Evolutionary conservation across 2,797 vertebrate genomes (phyloP).

Genomic region (Kryptolebias ocellatus): DNA sequence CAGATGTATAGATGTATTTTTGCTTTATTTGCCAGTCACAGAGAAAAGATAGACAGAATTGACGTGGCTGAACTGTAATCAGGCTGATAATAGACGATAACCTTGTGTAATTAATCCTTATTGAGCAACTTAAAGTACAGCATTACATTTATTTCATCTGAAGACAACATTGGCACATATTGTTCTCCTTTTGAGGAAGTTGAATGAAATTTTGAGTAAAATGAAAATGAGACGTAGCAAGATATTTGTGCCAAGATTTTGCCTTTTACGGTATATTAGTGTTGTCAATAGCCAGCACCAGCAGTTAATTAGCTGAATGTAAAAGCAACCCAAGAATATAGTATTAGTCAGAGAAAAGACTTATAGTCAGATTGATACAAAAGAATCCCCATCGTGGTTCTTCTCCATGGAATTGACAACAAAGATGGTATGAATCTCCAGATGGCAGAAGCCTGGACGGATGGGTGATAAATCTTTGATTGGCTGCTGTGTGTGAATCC

Average conservation of each 20-base stretch:
- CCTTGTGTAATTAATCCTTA: conserved; percentile 38
- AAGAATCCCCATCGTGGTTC: conserved; percentile 49
- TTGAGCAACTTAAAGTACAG: conserved; percentile 24
- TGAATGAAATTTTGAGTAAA: conserved; percentile 13
- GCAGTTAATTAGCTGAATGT: conserved; percentile 45
- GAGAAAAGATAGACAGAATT: conserved; percentile 30
- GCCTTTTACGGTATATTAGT: conserved; percentile 16
- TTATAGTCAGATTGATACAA: conserved; percentile 41
- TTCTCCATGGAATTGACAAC: conserved; percentile 47
- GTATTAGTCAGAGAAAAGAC: conserved; percentile 33
- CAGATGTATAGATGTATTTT: conserved; percentile 4
- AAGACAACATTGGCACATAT: not conserved
- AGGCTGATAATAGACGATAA: conserved; percentile 51
- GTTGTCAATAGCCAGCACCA: conserved; percentile 42
- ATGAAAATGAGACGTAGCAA: conserved; percentile 29
- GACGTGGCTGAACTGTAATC: conserved; percentile 27
- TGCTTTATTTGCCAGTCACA: conserved; percentile 1
- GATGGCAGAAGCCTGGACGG: conserved; percentile 69
- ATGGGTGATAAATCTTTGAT: conserved; percentile 76
- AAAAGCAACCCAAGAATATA: conserved; percentile 36
- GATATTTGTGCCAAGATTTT: conserved; percentile 25
- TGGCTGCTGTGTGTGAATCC: conserved; percentile 72
- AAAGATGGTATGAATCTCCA: conserved; percentile 66
- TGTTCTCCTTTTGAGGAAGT: conserved; percentile 13
- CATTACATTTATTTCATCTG: conserved; percentile 23